These are phyloP conservation scores for Carduelis carduelis DNA, from an alignment of 2,797 vertebrate species.

Conservation along the genomic window DNA sequence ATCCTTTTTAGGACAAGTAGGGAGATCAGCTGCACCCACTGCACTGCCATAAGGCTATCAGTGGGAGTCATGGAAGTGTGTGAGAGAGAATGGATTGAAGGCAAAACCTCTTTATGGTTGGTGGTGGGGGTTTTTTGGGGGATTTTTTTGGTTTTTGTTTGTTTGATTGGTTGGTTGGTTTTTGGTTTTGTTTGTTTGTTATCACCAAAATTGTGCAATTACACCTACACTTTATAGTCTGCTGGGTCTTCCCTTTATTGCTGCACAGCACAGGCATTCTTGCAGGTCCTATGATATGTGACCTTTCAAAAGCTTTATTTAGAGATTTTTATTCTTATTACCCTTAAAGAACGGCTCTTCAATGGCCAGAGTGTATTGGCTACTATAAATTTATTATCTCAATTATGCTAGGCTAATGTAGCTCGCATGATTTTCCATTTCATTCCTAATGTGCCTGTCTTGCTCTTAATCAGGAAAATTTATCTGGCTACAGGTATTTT, in stretches of 20 bases:
- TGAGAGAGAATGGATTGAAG: not conserved
- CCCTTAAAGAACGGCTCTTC: not conserved
- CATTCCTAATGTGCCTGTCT: not conserved
- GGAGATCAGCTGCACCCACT: not conserved
- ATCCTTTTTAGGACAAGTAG: fast-evolving
- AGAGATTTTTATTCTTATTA: not conserved
- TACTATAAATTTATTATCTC: not conserved
- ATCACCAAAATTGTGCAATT: not conserved
- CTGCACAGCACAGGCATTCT: not conserved
- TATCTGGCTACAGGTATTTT: not conserved
- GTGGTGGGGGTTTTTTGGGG: not conserved
- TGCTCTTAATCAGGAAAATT: not conserved
- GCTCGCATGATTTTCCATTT: not conserved
- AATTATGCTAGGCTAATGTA: not conserved
- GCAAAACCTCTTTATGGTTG: not conserved
- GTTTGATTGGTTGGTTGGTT: too few species aligned
- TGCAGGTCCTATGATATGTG: not conserved
- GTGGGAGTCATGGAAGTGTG: fast-evolving
- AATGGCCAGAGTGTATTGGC: not conserved
- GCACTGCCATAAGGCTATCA: not conserved
- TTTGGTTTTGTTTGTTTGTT: not conserved
- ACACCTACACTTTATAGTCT: not conserved
- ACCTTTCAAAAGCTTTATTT: conserved; percentile 1
- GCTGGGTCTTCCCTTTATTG: not conserved
- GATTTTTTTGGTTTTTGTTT: too few species aligned